These are phyloP conservation scores for Cyclura pinguis DNA, from an alignment of 2,797 vertebrate genomes.

Conservation along the genomic window DNA sequence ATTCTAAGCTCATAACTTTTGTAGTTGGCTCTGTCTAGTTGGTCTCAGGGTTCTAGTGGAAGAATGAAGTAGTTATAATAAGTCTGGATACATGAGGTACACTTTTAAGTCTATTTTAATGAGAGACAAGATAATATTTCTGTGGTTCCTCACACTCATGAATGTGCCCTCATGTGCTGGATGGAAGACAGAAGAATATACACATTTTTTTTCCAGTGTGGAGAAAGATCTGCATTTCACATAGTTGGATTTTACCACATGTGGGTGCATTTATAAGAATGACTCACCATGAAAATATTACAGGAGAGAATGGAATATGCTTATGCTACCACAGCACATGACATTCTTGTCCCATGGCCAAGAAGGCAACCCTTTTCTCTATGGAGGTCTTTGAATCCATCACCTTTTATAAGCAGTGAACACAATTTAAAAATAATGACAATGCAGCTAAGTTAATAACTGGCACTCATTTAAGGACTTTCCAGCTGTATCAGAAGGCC, in stretches of 20 bases:
- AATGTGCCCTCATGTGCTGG: constrained; percentile 4
- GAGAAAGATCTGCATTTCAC: neutral
- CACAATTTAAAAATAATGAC: constrained; percentile 43
- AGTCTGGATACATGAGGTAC: neutral
- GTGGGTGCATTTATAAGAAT: constrained; percentile 31
- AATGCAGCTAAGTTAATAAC: constrained; percentile 28
- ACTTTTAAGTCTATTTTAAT: neutral
- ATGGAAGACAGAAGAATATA: neutral
- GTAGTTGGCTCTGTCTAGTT: neutral
- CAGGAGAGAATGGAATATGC: neutral
- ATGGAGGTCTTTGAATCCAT: neutral
- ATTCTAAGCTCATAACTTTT: neutral
- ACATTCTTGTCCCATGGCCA: constrained; percentile 38
- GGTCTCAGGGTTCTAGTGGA: neutral
- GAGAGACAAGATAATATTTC: neutral
- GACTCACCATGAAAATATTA: constrained; percentile 18
- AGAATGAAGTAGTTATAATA: neutral
- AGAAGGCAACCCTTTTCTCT: constrained; percentile 9
- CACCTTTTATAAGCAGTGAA: neutral
- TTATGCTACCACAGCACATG: constrained; percentile 20
- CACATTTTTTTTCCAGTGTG: neutral
- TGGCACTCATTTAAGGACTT: constrained; percentile 33
- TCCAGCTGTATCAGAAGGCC: constrained; percentile 39
- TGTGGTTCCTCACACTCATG: neutral
- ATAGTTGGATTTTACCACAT: constrained; percentile 26